Evolutionary conservation across 2,888 invertebrate genomes (phyloP).

Genomic region (Diogma glabrata): DNA sequence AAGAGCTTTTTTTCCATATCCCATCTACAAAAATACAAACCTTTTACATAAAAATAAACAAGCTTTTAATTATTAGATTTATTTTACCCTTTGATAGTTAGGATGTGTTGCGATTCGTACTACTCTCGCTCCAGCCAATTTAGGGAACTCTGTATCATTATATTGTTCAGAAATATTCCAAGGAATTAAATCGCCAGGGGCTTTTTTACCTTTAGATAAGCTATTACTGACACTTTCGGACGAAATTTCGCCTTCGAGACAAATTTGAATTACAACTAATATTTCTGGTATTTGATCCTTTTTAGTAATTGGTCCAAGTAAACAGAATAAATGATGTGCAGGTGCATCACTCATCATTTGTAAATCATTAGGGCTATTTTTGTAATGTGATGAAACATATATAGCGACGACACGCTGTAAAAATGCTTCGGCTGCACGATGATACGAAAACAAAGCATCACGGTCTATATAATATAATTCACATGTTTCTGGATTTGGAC

Average conservation of each 20-base stretch:
- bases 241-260: constrained; percentile 63
- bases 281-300: constrained; percentile 77
- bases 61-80: background rate
- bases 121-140: constrained; percentile 77
- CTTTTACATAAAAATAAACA: constrained; percentile 14
- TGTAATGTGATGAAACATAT: constrained; percentile 97
- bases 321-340: constrained; percentile 91
- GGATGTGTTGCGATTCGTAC: constrained; percentile 98
- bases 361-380: constrained; percentile 97
- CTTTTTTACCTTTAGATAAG: constrained; percentile 74
- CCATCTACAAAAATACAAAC: constrained; percentile 57
- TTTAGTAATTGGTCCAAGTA: constrained; percentile 74
- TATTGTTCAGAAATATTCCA: constrained; percentile 98
- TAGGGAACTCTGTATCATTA: constrained; percentile 87
- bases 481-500: constrained; percentile 81
- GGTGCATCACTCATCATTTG: constrained; percentile 98
- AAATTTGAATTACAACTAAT: constrained; percentile 81
- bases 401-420: constrained; percentile 84
- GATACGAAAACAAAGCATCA: constrained; percentile 94
- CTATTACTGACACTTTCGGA: constrained; percentile 58
- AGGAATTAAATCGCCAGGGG: constrained; percentile 94
- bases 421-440: constrained; percentile 85
- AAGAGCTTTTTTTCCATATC: constrained; percentile 86
- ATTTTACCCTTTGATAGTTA: constrained; percentile 72
- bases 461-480: constrained; percentile 79